A percentile compares a stretch with the other conserved stretches of the same genome.
Conservation (phyloP, 2,113 vertebrate genomes). For the Gymnorhina tibicen region DNA sequence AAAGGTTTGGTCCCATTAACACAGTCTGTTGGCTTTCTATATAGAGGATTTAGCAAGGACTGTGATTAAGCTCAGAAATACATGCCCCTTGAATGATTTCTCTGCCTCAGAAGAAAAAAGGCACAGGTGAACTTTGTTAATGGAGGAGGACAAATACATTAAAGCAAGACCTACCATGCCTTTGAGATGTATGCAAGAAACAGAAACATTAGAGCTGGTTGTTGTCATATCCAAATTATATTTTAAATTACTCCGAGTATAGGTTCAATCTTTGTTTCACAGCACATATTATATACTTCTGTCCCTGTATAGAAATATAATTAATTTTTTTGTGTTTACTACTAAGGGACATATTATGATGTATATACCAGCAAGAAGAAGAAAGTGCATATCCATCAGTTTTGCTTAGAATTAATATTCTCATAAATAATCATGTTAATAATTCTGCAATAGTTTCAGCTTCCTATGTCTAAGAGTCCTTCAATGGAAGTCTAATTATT, state of each 20-base stretch:
- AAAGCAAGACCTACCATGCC: not conserved
- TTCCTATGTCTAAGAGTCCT: not conserved
- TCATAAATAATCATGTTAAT: not conserved
- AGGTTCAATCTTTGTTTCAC: not conserved
- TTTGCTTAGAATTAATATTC: not conserved
- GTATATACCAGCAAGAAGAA: not conserved
- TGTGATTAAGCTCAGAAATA: not conserved
- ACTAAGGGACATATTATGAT: not conserved
- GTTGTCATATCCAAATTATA: not conserved
- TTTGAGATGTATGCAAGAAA: not conserved
- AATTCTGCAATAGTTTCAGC: not conserved
- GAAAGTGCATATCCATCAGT: not conserved
- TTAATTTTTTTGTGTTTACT: not conserved
- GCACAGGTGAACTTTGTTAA: not conserved
- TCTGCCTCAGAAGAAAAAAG: not conserved
- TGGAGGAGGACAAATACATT: not conserved
- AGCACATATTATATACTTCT: not conserved
- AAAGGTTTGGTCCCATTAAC: slow-evolving; percentile 12
- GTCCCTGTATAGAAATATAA: not conserved
- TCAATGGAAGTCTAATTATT: not conserved
- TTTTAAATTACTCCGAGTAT: not conserved
- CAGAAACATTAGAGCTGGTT: not conserved
- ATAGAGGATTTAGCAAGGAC: not conserved
- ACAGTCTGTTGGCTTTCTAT: slow-evolving; percentile 13
- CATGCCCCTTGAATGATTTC: not conserved